These are phyloP conservation scores for Peromyscus maniculatus DNA, from an alignment of 2,113 vertebrate genomes.

Conservation along the genomic window DNA sequence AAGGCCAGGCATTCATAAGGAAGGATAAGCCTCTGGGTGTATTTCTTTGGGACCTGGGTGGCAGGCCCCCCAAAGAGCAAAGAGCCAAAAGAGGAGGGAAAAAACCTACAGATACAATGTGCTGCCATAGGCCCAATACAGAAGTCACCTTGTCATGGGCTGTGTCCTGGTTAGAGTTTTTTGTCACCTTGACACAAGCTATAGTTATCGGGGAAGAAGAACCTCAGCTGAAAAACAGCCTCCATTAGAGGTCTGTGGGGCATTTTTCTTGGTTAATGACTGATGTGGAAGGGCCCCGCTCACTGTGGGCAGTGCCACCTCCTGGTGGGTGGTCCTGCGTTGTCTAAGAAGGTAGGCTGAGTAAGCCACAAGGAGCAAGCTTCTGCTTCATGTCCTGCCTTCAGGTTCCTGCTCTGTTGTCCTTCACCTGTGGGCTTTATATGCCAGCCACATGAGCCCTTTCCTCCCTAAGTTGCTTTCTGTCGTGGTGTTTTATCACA, in stretches of 20 bases:
- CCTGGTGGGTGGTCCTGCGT: neutral
- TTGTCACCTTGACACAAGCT: neutral
- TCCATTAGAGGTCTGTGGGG: neutral
- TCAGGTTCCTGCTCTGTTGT: neutral
- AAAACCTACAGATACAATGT: too few relatives aligned
- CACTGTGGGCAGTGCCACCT: neutral
- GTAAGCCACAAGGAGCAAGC: neutral
- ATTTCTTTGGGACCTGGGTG: too few relatives aligned
- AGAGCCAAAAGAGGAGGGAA: too few relatives aligned
- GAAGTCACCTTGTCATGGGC: neutral
- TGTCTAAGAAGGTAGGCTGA: neutral
- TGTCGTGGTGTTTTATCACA: neutral
- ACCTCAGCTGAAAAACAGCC: neutral
- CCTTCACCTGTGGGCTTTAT: neutral
- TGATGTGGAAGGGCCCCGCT: neutral
- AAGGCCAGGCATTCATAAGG: too few relatives aligned
- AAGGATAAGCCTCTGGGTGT: too few relatives aligned
- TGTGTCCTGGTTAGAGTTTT: neutral
- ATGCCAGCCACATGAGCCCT: neutral
- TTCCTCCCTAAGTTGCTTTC: neutral
- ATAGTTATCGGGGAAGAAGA: neutral
- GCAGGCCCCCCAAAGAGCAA: too few relatives aligned
- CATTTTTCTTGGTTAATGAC: neutral
- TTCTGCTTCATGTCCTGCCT: neutral
- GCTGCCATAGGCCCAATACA: neutral